Base-by-base conservation (phyloP, 1,140 invertebrate species). In the Panonychus citri region DNA sequence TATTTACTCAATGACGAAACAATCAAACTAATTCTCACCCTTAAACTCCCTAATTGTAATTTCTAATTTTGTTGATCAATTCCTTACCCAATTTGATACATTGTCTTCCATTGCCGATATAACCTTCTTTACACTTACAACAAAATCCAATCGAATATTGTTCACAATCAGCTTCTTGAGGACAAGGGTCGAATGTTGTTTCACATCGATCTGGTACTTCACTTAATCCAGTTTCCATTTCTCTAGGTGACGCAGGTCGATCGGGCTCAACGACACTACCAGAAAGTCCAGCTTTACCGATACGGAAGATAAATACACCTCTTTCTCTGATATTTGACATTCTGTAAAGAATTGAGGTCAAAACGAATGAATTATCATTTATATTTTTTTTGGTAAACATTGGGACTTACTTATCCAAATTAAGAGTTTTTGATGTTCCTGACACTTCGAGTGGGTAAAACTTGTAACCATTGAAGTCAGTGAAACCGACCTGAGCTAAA, bases 401-500 rank as follows among this genome's bases (percentile, higher is more conserved):
- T 5, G 17, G 4, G 21, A 46, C 17, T 17, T 46, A 46, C 42
- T 17, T 46, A 68, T 83, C 78, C 62, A 83, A 70, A 66, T 78
- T 76, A 60, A 71, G 69, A 59, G 88, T 81, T 68, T 86, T 82
- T 68, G 87, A 83, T 19, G 82, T 85, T 37, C 87, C 88, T 21
- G 88, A 93, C 28, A 82, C 82, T 56, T 79, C 79, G 1, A 95
- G 69, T 5, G 75, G 74, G 62, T 34, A 34, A 34, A 77, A 78
- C 26, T 78, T 70, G 60, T 78, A 75, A 42, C 82, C 81, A 66
- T 88, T 82, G 42, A 78, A 78, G 19, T 81, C 77, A 57, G 90
- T 79, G 61, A 95, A 82, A n/a, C 85, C 88, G 54, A 81, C 86
- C 70, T 94, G 89, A 17, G 85, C 88, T 59, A 83, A 80, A 0